Evolutionary conservation across 1,140 invertebrate genomes (phyloP).

Genomic region (Globodera rostochiensis): DNA sequence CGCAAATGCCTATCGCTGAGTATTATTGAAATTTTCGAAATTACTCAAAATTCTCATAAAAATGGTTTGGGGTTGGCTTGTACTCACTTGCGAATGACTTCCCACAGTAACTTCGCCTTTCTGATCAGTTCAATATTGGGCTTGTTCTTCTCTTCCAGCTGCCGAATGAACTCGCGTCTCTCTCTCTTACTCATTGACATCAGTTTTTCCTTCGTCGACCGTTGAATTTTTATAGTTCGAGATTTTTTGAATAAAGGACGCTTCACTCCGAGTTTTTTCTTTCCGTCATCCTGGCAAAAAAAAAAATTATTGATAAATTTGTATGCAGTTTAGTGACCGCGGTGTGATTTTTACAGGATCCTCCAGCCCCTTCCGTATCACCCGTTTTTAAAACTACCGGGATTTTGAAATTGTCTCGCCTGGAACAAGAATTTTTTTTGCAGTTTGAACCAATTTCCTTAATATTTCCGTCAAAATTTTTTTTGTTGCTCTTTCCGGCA

Average conservation of each 20-base stretch:
- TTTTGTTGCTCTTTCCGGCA: no score
- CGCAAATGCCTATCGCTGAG: neutral
- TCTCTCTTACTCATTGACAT: constrained; percentile 47
- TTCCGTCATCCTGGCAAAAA: neutral
- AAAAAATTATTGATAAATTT: neutral
- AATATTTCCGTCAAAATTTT: neutral
- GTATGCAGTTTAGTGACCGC: no score
- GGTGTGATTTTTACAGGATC: no score
- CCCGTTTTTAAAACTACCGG: no score
- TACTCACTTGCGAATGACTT: constrained; percentile 48
- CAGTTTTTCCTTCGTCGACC: constrained; percentile 51
- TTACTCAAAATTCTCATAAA: neutral
- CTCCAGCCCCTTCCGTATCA: no score
- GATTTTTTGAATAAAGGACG: neutral
- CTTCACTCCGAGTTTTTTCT: constrained; percentile 5
- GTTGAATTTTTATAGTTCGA: constrained; percentile 34
- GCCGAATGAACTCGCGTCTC: constrained; percentile 42
- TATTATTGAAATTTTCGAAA: neutral
- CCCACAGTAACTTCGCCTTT: constrained; percentile 48
- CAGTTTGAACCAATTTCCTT: neutral
- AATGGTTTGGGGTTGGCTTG: neutral
- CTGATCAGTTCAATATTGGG: constrained; percentile 39
- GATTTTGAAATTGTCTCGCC: neutral
- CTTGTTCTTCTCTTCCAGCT: constrained; percentile 47
- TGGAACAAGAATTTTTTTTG: neutral